phyloP scores from a whole-genome alignment of 1,140 invertebrate genomes.

The Acromyrmex charruanus region DNA sequence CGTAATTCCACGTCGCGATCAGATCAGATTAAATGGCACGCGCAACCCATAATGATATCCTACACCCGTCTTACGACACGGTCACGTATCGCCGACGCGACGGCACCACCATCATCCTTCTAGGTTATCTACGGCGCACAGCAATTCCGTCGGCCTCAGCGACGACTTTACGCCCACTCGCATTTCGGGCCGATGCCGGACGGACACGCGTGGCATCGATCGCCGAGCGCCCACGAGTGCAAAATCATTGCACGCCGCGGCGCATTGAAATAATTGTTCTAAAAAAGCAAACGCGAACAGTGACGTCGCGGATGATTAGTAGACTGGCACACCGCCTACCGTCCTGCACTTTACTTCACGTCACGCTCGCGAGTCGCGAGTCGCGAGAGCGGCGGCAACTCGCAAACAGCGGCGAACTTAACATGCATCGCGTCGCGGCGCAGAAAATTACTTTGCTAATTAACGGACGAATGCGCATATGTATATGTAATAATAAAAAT shows the following conservation, averaged over 20 bases:
- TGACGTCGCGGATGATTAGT: slow-evolving; percentile 74
- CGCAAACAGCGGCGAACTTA: slow-evolving; percentile 11
- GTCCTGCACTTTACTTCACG: slow-evolving; percentile 34
- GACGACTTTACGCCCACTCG: slow-evolving; percentile 72
- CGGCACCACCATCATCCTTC: slow-evolving; percentile 21
- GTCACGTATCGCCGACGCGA: slow-evolving; percentile 17
- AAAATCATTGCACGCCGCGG: slow-evolving; percentile 71
- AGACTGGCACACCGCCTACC: slow-evolving; percentile 74
- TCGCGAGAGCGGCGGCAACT: slow-evolving; percentile 7
- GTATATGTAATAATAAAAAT: not conserved
- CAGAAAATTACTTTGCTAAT: not conserved
- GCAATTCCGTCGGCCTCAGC: slow-evolving; percentile 68
- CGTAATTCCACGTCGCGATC: slow-evolving; percentile 3
- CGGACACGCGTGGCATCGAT: slow-evolving; percentile 69
- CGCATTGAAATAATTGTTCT: slow-evolving; percentile 71
- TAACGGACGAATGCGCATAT: not conserved
- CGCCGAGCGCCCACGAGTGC: slow-evolving; percentile 63
- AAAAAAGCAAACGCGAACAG: slow-evolving; percentile 67
- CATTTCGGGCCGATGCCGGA: slow-evolving; percentile 70
- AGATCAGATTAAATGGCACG: not conserved
- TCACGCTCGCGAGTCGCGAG: too few relatives aligned
- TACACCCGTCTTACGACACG: slow-evolving; percentile 16
- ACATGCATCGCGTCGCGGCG: not conserved
- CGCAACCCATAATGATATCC: slow-evolving; percentile 42
- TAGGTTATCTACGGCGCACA: slow-evolving; percentile 75